Evolutionary conservation across 1,140 invertebrate genomes (phyloP), one percentile per base, ranked within the genome.

Genomic region (Diploscapter pachys): DNA sequence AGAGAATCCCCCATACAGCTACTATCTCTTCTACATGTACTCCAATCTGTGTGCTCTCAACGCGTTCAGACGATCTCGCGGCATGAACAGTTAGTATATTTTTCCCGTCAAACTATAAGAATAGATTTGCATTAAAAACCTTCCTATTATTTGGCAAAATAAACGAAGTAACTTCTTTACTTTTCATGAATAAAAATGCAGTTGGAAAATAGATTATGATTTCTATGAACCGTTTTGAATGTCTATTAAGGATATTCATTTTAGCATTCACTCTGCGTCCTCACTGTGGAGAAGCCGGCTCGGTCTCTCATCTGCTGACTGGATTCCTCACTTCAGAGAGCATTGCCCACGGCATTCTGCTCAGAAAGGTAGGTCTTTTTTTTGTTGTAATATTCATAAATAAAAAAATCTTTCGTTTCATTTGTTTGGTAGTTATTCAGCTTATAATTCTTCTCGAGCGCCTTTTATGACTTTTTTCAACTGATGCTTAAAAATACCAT

Each of bases 1-100:
- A 51, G 95, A 99, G 84, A 99, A 99, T 90, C 97, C 97, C 4
- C 94, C 96, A 0, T 99, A 99, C 87, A 92, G 91, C 8, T 99
- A 99, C 87, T 99, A 99, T 86, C 90, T 96, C 64, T 99, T 96
- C 88, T 99, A 98, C 84, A 97, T 95, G 89, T 99, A 93, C 87
- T 94, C 95, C 63, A 99, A 99, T 87, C 91, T 99, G 86, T 91
- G 91, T 53, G 93, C 96, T 53, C 88, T 99, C 8, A 99, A 99
- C 88, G 92, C 95, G 79, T 94, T 97, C 84, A 90, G 95, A 87
- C 91, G 91, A 93, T 94, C 50, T 9, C 91, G 94, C 85, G 93
- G 93, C 2, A 86, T 99, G 56, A 95, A 96, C 83, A 97, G n/a
- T n/a, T 31, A 31, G 31, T 31, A 31, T 31, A 31, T 31, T 31